Evolutionary conservation across 2,113 vertebrate species (phyloP), one percentile per base, ranked within the genome.

Genomic region (Leiothrix lutea): DNA sequence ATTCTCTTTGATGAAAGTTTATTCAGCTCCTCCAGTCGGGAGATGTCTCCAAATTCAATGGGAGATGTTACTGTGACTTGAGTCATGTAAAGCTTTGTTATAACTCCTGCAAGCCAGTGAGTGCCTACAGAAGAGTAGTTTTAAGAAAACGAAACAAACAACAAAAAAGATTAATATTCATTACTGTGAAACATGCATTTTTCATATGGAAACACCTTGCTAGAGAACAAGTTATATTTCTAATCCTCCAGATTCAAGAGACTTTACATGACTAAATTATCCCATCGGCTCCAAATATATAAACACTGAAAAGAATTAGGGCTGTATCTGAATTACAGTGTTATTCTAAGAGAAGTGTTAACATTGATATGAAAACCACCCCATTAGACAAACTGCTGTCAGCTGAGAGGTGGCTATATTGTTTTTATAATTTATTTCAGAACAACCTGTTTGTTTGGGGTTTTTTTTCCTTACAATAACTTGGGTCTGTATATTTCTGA

Each of bases 21-120:
- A 61, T 97, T 95, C 80, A 98, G 85, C 67, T 98, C 96, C 31
- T 98, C 96, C 42, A 98, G 72, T 69, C 31, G 98, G 54, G 98
- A 98, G 72, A 97, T 17, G 23, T 98, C 97, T 94, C 98, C 98
- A 72, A 98, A 88, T 87, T 98, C 98, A 50, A 98, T 96, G 18
- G 98, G 97, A 54, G 97, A 89, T 8, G 97, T 98, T 65, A 98
- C 29, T 42, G 95, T 95, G 28, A 98, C 78, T 71, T 86, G 93
- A 33, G 96, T 48, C 1, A 35, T 60, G 25, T 97, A 97, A 70
- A 98, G 97, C 48, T 96, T 97, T 58, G 83, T 96, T 75, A 98
- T 91, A 91, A 98, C 90, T 79, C 98, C 97, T 45, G 98, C 97
- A 66, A 98, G 95, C 98, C 98, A 98, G 67, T 98, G 98, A 58